Evolutionary conservation across 2,113 vertebrate genomes (phyloP), one percentile per base, ranked within the genome.

Genomic region (Salvelinus alpinus): DNA sequence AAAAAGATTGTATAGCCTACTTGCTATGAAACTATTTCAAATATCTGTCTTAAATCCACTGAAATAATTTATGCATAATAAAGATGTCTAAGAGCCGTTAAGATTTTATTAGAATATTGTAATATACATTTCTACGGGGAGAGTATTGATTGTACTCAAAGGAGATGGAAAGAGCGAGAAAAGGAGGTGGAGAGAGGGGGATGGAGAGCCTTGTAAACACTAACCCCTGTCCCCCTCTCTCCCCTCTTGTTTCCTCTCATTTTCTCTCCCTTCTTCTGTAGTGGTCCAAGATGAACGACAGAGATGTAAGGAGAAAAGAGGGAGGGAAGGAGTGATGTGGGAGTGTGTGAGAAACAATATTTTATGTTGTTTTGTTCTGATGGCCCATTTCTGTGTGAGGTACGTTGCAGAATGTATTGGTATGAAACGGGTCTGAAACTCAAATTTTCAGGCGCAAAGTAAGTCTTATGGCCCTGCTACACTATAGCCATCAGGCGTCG

Each of bases 281-380:
- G 93, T 94, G 92, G 92, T 88, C 92, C 92, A 92, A 89, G 93
- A 94, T 92, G 92, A 94, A 91, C 92, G 91, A 81, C 92, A 93
- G 77, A 80, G 92, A 92, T 93, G 92, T 94, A 93, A 94, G 92
- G 86, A 93, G 82, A 92, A 92, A 72, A 38, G 38, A 11, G 38
- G 38, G 38, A 44, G 9, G 2, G 38, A 44, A 9, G 38, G 38
- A 44, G 8, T 9, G 9, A 44, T 44, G 51, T 87, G 85, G 80
- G 87, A 48, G 85, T 85, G 87, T 78, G 72, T 87, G 87, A 81
- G 85, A 83, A 18, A 54, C 51, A 4, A 54, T 16, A 54, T 54
- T 18, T 18, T 1, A 38, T 51, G 22, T 16, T 75, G n/a, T 47
- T 18, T 51, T 59, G 18, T 24, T 54, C 12, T 18, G 51, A 4